A percentile compares a stretch with the other conserved stretches of the same genome.
Conservation (phyloP, 2,888 invertebrate species). For the Ectobius pallidus region DNA sequence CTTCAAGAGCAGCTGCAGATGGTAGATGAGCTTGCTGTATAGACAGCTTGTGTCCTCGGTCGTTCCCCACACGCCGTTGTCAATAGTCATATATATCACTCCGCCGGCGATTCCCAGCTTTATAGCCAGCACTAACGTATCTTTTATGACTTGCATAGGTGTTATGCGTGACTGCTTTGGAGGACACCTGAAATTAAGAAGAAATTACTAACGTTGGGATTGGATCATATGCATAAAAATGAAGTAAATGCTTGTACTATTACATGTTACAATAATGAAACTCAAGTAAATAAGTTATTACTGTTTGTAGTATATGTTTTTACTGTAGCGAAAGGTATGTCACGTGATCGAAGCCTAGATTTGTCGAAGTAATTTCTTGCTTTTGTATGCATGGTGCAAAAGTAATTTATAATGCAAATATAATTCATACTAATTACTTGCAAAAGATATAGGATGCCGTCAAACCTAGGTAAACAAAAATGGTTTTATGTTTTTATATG, state of each 20-base stretch:
- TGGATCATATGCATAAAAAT: no score
- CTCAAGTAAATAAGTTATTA: background rate
- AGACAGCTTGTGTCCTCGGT: constrained; percentile 51
- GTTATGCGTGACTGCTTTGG: constrained; percentile 42
- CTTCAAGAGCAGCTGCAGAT: background rate
- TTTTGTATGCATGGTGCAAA: no score
- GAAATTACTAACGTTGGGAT: no score
- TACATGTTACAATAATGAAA: background rate
- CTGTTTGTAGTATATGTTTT: background rate
- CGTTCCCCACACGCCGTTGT: constrained; percentile 57
- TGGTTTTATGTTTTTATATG: no score
- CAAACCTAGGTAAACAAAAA: no score
- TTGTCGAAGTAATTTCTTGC: no score
- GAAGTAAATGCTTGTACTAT: no score
- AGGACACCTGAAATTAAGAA: constrained; percentile 48
- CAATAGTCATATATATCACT: constrained; percentile 54
- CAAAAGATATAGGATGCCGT: no score
- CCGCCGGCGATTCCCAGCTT: constrained; percentile 53
- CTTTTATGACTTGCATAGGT: constrained; percentile 34
- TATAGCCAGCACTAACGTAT: constrained; percentile 48
- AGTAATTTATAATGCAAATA: no score
- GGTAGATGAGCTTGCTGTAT: background rate
- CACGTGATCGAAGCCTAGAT: no score
- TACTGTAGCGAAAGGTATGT: background rate
- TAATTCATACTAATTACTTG: no score